Conservation (phyloP, 2,113 vertebrate genomes). For the Indri indri region DNA sequence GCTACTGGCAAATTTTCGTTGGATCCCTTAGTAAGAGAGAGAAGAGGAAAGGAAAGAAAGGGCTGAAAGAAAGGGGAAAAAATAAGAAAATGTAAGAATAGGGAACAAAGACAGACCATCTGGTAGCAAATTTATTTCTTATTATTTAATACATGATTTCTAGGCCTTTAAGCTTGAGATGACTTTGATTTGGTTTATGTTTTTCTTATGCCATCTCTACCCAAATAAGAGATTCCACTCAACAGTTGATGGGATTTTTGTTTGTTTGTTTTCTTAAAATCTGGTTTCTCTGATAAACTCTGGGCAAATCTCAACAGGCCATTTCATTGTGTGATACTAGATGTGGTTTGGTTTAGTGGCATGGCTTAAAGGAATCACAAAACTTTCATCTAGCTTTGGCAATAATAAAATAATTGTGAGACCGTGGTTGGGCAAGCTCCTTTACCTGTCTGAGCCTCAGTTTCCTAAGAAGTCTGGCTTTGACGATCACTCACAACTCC, state of each 20-base stretch:
- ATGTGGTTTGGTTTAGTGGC: neutral
- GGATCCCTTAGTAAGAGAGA: neutral
- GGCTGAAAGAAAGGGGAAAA: neutral
- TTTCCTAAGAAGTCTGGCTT: neutral
- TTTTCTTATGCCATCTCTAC: neutral
- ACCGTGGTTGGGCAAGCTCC: neutral
- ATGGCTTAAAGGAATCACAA: neutral
- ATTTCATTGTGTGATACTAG: neutral
- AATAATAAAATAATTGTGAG: neutral
- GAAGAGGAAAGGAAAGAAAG: neutral
- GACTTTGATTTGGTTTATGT: neutral
- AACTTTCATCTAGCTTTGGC: neutral
- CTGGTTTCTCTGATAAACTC: constrained; percentile 42
- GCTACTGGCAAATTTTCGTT: neutral
- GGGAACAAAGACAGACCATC: neutral
- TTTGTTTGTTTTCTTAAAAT: neutral
- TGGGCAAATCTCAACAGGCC: neutral
- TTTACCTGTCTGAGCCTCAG: neutral
- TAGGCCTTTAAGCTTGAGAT: neutral
- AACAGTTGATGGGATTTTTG: neutral
- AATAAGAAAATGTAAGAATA: neutral
- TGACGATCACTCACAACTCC: neutral
- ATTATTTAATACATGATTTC: neutral
- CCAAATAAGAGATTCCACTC: neutral
- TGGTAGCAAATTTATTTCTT: neutral